Evolutionary conservation across 2,113 vertebrate species (phyloP).

Genomic region (Pelobates fuscus): DNA sequence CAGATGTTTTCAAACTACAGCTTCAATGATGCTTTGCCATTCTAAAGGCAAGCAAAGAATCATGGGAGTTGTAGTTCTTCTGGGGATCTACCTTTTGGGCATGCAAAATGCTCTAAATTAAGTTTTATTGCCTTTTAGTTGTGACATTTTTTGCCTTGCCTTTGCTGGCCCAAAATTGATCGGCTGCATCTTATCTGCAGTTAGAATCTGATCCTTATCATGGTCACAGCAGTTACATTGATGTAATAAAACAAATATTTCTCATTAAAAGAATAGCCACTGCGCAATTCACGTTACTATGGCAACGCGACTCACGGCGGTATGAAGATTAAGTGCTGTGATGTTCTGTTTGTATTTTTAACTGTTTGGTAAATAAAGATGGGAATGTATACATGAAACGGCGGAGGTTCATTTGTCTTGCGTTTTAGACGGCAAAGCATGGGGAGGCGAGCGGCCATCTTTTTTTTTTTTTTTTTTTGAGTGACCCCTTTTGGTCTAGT

Average conservation of each 20-base stretch:
- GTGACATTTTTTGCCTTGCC: too few relatives aligned
- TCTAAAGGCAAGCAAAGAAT: too few relatives aligned
- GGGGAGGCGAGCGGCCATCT: constrained; percentile 15
- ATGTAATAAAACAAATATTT: not conserved
- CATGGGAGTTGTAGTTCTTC: too few relatives aligned
- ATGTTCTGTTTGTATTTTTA: constrained; percentile 23
- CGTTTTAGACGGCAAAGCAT: not conserved
- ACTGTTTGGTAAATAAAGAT: constrained; percentile 7
- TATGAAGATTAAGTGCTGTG: not conserved
- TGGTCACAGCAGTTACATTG: not conserved
- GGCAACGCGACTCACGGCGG: not conserved
- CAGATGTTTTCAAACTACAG: too few relatives aligned
- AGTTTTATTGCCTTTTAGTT: too few relatives aligned
- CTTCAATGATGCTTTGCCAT: too few relatives aligned
- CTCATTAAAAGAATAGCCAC: not conserved
- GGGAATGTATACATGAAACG: constrained; percentile 4
- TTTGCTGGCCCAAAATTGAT: too few relatives aligned
- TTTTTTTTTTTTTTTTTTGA: constrained; percentile 29
- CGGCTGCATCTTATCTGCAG: too few relatives aligned
- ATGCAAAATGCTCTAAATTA: too few relatives aligned
- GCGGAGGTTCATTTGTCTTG: not conserved
- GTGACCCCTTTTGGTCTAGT: constrained; percentile 20
- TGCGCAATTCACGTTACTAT: not conserved
- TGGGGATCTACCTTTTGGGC: too few relatives aligned
- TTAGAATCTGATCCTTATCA: too few relatives aligned